phyloP scores from a whole-genome alignment of 92 coral and sea anemone species.

The Porites divaricata region DNA sequence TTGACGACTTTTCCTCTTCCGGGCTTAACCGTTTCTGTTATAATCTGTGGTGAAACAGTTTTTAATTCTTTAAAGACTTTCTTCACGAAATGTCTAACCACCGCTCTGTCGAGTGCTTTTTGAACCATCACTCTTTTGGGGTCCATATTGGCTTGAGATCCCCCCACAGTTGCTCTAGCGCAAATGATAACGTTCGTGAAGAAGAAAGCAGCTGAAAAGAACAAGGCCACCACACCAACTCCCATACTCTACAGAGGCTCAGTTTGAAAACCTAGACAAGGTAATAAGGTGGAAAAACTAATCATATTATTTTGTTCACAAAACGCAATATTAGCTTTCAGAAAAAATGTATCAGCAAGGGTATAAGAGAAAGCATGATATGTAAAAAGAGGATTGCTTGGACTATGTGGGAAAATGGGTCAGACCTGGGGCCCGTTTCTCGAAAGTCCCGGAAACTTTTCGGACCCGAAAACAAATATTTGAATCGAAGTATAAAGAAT shows the following conservation, averaged over 20 bases:
- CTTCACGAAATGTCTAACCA: slow-evolving; percentile 5
- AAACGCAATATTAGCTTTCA: too few relatives aligned
- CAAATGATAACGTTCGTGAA: neutral
- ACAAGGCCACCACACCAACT: neutral
- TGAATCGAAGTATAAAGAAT: too few relatives aligned
- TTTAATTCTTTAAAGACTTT: slow-evolving; percentile 9
- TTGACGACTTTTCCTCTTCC: slow-evolving; percentile 26
- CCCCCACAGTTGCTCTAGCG: neutral
- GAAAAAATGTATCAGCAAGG: too few relatives aligned
- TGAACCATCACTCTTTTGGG: neutral
- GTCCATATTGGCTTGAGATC: neutral
- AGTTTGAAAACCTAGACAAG: too few relatives aligned
- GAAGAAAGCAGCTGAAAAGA: neutral
- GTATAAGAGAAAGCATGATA: too few relatives aligned
- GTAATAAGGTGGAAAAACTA: too few relatives aligned
- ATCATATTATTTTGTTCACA: too few relatives aligned
- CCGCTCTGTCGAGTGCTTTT: slow-evolving; percentile 12
- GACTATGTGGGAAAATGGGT: too few relatives aligned
- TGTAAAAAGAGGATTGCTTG: too few relatives aligned
- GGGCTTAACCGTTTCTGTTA: slow-evolving; percentile 8
- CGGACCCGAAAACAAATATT: too few relatives aligned
- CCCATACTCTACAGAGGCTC: neutral
- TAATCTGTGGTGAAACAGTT: neutral
- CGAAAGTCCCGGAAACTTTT: too few relatives aligned
- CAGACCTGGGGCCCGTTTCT: too few relatives aligned